Evolutionary conservation across 2,888 invertebrate genomes (phyloP).

Genomic region (Eulithis prunata): DNA sequence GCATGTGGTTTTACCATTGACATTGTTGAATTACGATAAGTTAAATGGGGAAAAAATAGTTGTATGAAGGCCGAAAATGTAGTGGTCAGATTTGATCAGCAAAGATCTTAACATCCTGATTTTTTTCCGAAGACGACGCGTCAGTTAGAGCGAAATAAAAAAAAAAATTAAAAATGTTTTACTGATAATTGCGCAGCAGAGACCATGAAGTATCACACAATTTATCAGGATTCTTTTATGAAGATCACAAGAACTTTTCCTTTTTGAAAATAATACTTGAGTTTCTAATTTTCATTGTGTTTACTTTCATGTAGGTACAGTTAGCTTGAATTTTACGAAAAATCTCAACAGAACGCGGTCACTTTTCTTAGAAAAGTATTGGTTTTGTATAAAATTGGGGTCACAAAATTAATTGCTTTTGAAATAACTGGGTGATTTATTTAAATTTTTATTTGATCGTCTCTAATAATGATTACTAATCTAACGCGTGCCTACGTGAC

Average conservation of each 20-base stretch:
- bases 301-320: too few species aligned
- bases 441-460: slow-evolving; percentile 43
- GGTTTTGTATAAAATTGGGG: slow-evolving; percentile 8
- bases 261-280: too few species aligned
- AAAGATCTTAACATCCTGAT: too few species aligned
- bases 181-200: too few species aligned
- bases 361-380: background rate
- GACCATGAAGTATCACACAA: background rate
- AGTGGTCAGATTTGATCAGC: too few species aligned
- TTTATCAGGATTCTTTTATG: background rate
- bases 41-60: background rate
- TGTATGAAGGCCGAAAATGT: background rate
- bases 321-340: too few species aligned
- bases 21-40: background rate
- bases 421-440: slow-evolving; percentile 3
- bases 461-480: background rate
- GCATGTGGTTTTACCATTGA: slow-evolving; percentile 7
- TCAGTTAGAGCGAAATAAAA: too few species aligned
- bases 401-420: slow-evolving; percentile 23
- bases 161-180: too few species aligned
- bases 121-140: too few species aligned
- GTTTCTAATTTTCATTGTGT: too few species aligned
- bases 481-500: slow-evolving; percentile 55
- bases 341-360: background rate
- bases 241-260: too few species aligned